These are phyloP conservation scores for Serripes groenlandicus DNA, from an alignment of 2,888 invertebrate species.

Conservation along the genomic window DNA sequence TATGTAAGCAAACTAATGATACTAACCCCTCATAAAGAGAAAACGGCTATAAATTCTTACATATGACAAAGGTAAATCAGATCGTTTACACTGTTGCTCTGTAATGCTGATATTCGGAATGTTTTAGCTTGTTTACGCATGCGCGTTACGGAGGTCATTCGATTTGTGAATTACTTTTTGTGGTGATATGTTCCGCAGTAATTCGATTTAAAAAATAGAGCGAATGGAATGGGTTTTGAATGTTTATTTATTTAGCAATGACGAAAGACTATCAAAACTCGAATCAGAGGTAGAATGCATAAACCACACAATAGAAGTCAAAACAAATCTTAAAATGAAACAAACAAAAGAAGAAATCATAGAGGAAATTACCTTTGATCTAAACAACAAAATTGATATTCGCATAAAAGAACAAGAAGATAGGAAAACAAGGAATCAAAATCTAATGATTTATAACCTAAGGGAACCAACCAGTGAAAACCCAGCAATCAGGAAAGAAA, in stretches of 20 bases:
- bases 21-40: neutral
- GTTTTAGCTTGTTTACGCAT: slow-evolving; percentile 53
- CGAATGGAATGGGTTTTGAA: too few relatives aligned
- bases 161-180: neutral
- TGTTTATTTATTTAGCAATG: too few relatives aligned
- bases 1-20: too few relatives aligned
- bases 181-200: too few relatives aligned
- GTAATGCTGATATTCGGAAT: slow-evolving; percentile 28
- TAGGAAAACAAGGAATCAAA: neutral
- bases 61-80: neutral
- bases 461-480: neutral
- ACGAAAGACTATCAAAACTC: too few relatives aligned
- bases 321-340: too few relatives aligned
- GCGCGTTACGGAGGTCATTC: slow-evolving; percentile 13
- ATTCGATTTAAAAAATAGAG: too few relatives aligned
- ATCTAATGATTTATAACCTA: neutral
- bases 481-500: neutral
- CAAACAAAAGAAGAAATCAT: too few relatives aligned
- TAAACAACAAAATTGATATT: neutral
- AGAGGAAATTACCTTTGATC: too few relatives aligned
- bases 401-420: neutral
- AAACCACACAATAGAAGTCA: too few relatives aligned
- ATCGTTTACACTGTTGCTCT: slow-evolving; percentile 22
- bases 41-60: neutral
- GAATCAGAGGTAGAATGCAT: too few relatives aligned